A percentile compares a stretch with the other conserved stretches of the same genome.
phyloP scores from a whole-genome alignment of 2,797 vertebrate genomes.

The Argya squamiceps region DNA sequence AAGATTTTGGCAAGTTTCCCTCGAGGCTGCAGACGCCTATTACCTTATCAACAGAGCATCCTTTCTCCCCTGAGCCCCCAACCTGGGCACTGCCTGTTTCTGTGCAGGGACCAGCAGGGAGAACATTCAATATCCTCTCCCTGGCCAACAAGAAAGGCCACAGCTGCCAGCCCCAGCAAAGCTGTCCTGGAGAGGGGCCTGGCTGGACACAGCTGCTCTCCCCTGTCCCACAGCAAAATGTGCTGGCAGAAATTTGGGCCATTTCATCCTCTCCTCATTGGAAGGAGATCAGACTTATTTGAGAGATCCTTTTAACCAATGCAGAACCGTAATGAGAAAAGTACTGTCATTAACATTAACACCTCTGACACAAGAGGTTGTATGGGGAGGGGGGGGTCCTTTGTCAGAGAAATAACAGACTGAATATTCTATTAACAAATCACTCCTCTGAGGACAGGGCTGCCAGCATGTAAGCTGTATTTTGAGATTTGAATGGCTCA shows the following conservation, averaged over 20 bases:
- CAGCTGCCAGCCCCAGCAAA: constrained; percentile 13
- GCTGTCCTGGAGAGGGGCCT: not conserved
- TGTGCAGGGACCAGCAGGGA: not conserved
- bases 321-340: not conserved
- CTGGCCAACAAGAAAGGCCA: not conserved
- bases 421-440: not conserved
- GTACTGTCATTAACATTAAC: not conserved
- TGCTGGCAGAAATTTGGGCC: not conserved
- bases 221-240: not conserved
- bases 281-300: not conserved
- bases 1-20: constrained; percentile 43
- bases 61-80: not conserved
- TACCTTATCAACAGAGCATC: constrained; percentile 29
- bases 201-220: not conserved
- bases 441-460: not conserved
- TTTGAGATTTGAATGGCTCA: not conserved
- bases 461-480: not conserved
- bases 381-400: not conserved
- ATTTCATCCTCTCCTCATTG: not conserved
- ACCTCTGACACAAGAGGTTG: not conserved
- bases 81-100: not conserved
- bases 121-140: not conserved
- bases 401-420: not conserved
- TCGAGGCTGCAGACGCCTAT: not conserved
- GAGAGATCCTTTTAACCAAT: not conserved